Evolutionary conservation across 2,113 vertebrate species (phyloP).

Genomic region (Coregonus clupeaformis): DNA sequence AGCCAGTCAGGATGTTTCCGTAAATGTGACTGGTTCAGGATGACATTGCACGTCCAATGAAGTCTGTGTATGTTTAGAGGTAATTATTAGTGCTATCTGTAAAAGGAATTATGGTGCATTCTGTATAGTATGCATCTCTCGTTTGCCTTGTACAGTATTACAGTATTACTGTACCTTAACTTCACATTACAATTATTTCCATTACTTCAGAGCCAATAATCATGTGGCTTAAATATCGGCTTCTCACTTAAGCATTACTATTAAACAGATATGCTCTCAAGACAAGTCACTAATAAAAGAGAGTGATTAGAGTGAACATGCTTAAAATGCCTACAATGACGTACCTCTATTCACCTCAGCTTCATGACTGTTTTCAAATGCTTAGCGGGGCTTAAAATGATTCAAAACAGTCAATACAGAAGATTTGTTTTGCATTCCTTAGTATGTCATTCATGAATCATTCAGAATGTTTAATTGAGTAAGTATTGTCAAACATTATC

Average conservation of each 20-base stretch:
- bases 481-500: too few relatives aligned
- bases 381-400: too few relatives aligned
- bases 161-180: too few relatives aligned
- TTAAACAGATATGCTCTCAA: not conserved
- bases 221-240: not conserved
- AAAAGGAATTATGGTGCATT: slow-evolving; percentile 21
- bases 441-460: too few relatives aligned
- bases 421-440: too few relatives aligned
- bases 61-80: slow-evolving; percentile 13
- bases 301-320: too few relatives aligned
- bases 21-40: slow-evolving; percentile 13
- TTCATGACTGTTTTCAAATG: too few relatives aligned
- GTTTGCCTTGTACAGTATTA: not conserved
- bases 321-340: too few relatives aligned
- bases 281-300: too few relatives aligned
- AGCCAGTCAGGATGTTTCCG: not conserved
- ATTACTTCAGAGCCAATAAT: not conserved
- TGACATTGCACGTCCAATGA: slow-evolving; percentile 33
- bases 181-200: not conserved
- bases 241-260: not conserved
- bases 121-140: not conserved
- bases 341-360: too few relatives aligned
- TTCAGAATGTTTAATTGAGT: too few relatives aligned
- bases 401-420: too few relatives aligned
- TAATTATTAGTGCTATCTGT: slow-evolving; percentile 1